Evolutionary conservation across 2,113 vertebrate species (phyloP).

Genomic region (Dromaius novaehollandiae): DNA sequence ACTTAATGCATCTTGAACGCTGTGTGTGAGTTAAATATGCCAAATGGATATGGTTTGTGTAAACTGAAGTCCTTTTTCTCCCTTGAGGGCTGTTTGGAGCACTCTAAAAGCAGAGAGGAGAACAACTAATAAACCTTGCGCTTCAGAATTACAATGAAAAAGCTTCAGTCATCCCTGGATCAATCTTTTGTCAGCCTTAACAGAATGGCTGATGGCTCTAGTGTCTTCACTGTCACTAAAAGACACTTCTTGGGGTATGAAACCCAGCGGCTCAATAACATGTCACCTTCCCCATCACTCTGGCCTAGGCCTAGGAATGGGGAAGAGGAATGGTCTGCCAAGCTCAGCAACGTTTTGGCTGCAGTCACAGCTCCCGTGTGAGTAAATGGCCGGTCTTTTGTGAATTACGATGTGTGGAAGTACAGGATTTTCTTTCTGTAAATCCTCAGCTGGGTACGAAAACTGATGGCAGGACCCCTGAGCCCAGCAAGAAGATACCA

Average conservation of each 20-base stretch:
- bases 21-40: not conserved
- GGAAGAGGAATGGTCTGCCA: not conserved
- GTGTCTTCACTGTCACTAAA: not conserved
- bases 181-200: not conserved
- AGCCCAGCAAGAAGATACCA: not conserved
- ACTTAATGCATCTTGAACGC: not conserved
- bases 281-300: not conserved
- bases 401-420: not conserved
- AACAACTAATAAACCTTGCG: not conserved
- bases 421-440: not conserved
- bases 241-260: not conserved
- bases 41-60: not conserved
- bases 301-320: not conserved
- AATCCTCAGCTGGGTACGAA: not conserved
- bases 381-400: not conserved
- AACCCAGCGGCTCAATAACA: not conserved
- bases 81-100: not conserved
- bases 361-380: not conserved
- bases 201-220: not conserved
- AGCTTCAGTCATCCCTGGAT: not conserved
- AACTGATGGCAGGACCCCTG: not conserved
- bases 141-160: constrained; percentile 17
- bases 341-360: not conserved
- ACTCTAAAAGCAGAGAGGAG: constrained; percentile 2
- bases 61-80: not conserved